Conservation (phyloP, 2,888 invertebrate genomes). For the Neelides folsomi region DNA sequence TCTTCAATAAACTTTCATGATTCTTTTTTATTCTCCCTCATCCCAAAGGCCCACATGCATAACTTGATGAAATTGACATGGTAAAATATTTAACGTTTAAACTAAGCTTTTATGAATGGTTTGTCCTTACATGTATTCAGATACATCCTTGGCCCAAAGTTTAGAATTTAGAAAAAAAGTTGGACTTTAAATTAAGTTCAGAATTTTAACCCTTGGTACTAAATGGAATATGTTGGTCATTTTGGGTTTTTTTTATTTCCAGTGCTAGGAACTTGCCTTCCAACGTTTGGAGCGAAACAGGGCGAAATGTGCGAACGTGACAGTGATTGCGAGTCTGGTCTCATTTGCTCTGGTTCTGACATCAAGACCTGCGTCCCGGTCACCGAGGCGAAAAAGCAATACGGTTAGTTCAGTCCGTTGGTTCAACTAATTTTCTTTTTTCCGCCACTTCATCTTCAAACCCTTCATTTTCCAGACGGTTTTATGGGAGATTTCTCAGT, state of each 20-base stretch:
- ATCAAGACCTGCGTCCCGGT: conserved; percentile 66
- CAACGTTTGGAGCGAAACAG: conserved; percentile 58
- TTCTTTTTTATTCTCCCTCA: not conserved
- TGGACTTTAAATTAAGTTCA: too few relatives aligned
- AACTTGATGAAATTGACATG: not conserved
- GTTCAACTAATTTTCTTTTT: not conserved
- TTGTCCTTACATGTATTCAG: too few relatives aligned
- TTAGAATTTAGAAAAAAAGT: too few relatives aligned
- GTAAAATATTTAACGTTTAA: too few relatives aligned
- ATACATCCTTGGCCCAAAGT: too few relatives aligned
- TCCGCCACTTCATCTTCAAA: not conserved
- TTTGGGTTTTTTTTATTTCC: conserved; percentile 26
- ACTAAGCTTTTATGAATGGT: too few relatives aligned
- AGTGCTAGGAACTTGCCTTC: conserved; percentile 53
- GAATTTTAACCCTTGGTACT: too few relatives aligned
- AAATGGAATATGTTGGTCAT: too few relatives aligned
- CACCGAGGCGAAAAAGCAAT: conserved; percentile 61
- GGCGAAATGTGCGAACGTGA: conserved; percentile 71
- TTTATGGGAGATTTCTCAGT: too few relatives aligned
- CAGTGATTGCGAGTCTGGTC: conserved; percentile 70
- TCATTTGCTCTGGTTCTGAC: conserved; percentile 57
- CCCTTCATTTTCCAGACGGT: too few relatives aligned
- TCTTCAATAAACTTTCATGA: not conserved
- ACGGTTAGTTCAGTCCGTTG: conserved; percentile 41
- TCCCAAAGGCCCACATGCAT: not conserved